A percentile compares a stretch with the other conserved stretches of the same genome.
These are phyloP conservation scores for Speoplatyrhinus poulsoni DNA, from an alignment of 2,113 vertebrate genomes.

Conservation along the genomic window DNA sequence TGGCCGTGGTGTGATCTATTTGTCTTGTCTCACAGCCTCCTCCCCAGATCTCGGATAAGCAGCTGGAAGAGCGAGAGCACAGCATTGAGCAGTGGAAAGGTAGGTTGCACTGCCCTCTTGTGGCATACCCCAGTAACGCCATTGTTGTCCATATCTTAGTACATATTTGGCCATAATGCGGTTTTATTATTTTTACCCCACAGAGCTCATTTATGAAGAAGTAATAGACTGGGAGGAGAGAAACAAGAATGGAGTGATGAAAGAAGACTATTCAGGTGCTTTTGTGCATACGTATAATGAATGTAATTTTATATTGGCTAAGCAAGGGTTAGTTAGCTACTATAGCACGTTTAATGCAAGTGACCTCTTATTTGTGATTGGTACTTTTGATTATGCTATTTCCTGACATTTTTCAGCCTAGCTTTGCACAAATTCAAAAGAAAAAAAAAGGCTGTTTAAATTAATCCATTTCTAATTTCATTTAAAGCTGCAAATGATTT, in stretches of 20 bases:
- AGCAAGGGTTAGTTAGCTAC: too few relatives aligned
- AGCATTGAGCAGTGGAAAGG: constrained; percentile 99
- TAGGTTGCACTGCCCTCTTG: constrained; percentile 67
- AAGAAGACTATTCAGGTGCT: constrained; percentile 92
- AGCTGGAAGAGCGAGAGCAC: constrained; percentile 95
- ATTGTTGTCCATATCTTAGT: neutral
- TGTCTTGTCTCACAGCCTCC: constrained; percentile 81
- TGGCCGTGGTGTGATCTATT: constrained; percentile 3
- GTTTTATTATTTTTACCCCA: constrained; percentile 2
- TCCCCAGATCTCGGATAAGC: constrained; percentile 95
- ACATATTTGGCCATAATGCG: neutral
- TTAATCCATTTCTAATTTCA: too few relatives aligned
- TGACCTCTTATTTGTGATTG: too few relatives aligned
- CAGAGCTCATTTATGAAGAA: constrained; percentile 97
- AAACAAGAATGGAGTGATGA: constrained; percentile 94
- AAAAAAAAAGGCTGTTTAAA: too few relatives aligned
- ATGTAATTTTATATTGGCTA: too few relatives aligned
- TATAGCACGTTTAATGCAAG: too few relatives aligned
- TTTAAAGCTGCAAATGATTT: too few relatives aligned
- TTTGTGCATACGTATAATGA: neutral
- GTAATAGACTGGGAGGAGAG: constrained; percentile 98
- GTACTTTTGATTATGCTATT: too few relatives aligned
- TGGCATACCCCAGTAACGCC: constrained; percentile 20
- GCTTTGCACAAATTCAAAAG: too few relatives aligned
- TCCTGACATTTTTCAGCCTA: too few relatives aligned